phyloP scores from a whole-genome alignment of 2,888 invertebrate genomes.

The Drosophila acutilabella region DNA sequence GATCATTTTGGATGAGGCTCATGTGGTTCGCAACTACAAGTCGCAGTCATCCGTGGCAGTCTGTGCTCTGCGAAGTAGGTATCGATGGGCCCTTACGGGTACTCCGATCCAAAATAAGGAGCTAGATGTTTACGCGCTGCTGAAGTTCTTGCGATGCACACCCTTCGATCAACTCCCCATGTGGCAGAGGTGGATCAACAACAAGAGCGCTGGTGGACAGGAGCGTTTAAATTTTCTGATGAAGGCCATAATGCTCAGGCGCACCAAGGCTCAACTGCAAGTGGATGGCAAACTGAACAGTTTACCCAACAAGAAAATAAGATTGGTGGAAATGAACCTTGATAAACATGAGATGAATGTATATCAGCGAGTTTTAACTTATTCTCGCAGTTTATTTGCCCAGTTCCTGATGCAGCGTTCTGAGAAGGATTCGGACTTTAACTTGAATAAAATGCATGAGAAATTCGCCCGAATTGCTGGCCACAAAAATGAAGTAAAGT shows the following conservation, averaged over 20 bases:
- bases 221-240: conserved; percentile 94
- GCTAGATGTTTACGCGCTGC: conserved; percentile 91
- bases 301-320: conserved; percentile 88
- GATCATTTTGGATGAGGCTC: conserved; percentile 97
- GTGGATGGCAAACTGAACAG: conserved; percentile 87
- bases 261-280: conserved; percentile 94
- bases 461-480: conserved; percentile 88
- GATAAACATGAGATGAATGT: conserved; percentile 90
- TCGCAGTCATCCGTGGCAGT: conserved; percentile 90
- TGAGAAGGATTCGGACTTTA: conserved; percentile 87
- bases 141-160: conserved; percentile 93
- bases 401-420: conserved; percentile 91
- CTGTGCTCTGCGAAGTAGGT: conserved; percentile 85
- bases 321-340: conserved; percentile 88
- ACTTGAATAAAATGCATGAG: conserved; percentile 87
- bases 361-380: conserved; percentile 91
- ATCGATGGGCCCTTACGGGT: conserved; percentile 95
- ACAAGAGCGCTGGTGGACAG: conserved; percentile 91
- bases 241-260: conserved; percentile 92
- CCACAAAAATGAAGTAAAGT: conserved; percentile 87
- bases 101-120: conserved; percentile 98
- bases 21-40: conserved; percentile 95
- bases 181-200: conserved; percentile 97
- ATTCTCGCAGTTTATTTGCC: conserved; percentile 90
- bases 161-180: conserved; percentile 95